phyloP scores from a whole-genome alignment of 2,888 invertebrate genomes.

The Muschampia plurimacula region DNA sequence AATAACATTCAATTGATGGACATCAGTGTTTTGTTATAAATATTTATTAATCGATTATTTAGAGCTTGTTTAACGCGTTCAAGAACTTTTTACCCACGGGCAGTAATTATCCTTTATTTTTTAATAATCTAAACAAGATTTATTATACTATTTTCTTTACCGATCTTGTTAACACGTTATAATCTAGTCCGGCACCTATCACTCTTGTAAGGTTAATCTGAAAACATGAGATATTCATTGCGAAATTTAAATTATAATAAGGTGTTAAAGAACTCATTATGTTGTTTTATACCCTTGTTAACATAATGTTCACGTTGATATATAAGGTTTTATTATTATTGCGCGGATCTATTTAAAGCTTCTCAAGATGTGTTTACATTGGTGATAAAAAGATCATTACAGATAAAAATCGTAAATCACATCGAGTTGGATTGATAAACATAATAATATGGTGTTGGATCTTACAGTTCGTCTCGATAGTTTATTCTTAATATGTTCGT shows the following conservation, averaged over 20 bases:
- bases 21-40: slow-evolving; percentile 72
- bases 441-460: too few species aligned
- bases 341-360: slow-evolving; percentile 6
- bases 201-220: slow-evolving; percentile 48
- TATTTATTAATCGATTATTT: slow-evolving; percentile 82
- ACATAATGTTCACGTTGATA: slow-evolving; percentile 37
- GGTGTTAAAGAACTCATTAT: slow-evolving; percentile 47
- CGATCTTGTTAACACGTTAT: slow-evolving; percentile 59
- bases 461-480: too few species aligned
- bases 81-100: slow-evolving; percentile 58
- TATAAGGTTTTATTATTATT: slow-evolving; percentile 29
- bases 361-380: slow-evolving; percentile 8
- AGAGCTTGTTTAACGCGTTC: slow-evolving; percentile 68
- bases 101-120: slow-evolving; percentile 3
- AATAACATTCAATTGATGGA: slow-evolving; percentile 41
- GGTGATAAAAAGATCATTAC: slow-evolving; percentile 6
- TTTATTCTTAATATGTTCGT: too few species aligned
- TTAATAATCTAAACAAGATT: background rate
- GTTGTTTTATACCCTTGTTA: slow-evolving; percentile 44
- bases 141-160: slow-evolving; percentile 43
- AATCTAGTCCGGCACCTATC: slow-evolving; percentile 65
- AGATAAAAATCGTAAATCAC: slow-evolving; percentile 19
- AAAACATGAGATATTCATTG: slow-evolving; percentile 49
- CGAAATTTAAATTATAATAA: slow-evolving; percentile 50
- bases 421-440: background rate